phyloP scores from a whole-genome alignment of 2,888 invertebrate genomes.

The Dryomyza anilis region DNA sequence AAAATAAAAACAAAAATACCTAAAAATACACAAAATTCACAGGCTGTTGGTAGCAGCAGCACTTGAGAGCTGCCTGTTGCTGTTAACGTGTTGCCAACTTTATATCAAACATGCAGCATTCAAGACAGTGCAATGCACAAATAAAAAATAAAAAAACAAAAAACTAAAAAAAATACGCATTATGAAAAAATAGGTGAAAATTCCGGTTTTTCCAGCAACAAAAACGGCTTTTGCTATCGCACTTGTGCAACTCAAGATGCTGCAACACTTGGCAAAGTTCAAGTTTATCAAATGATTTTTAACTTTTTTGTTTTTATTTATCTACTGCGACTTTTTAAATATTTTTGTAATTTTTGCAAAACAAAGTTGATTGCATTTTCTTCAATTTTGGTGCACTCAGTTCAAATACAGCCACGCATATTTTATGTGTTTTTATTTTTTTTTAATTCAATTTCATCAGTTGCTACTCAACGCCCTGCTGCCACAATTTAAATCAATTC shows the following conservation, averaged over 20 bases:
- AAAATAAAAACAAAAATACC: too few species aligned
- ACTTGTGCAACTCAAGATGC: neutral
- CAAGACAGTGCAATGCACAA: neutral
- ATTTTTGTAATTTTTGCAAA: too few species aligned
- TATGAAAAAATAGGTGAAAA: conserved; percentile 9
- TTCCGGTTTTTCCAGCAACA: conserved; percentile 10
- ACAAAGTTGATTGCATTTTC: neutral
- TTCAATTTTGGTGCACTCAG: too few species aligned
- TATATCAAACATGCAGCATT: neutral
- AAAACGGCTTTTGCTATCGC: neutral
- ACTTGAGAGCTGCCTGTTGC: too few species aligned
- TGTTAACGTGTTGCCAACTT: conserved; percentile 6
- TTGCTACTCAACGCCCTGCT: neutral
- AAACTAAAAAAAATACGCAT: neutral
- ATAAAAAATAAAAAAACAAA: too few species aligned
- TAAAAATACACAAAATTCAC: too few species aligned
- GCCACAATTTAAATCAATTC: neutral
- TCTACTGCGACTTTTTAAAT: neutral
- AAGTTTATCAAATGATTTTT: neutral
- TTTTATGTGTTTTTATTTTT: neutral
- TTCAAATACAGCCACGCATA: neutral
- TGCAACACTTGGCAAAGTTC: neutral
- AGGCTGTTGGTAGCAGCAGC: too few species aligned
- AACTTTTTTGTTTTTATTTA: neutral
- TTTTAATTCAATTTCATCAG: neutral